Conservation (phyloP, 2,113 vertebrate species). For the Lampris megalopsis region DNA sequence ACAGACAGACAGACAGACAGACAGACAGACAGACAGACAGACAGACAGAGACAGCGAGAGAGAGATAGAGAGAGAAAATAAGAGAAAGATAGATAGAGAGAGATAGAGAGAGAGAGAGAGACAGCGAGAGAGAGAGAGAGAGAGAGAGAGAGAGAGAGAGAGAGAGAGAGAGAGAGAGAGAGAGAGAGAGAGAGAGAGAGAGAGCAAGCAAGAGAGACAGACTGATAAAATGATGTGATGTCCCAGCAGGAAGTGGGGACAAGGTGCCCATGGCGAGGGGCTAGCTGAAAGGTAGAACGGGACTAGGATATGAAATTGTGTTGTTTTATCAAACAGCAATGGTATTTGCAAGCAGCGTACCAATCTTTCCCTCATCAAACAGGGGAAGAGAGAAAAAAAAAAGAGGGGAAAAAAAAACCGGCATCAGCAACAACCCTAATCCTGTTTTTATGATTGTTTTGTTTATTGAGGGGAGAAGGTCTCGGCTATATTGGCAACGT, state of each 20-base stretch:
- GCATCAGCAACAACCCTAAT: slow-evolving; percentile 53
- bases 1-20: too few species aligned
- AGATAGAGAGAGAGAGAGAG: too few species aligned
- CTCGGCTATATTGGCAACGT: slow-evolving; percentile 6
- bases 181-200: not conserved
- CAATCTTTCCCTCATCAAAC: slow-evolving; percentile 25
- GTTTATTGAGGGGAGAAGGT: slow-evolving; percentile 18
- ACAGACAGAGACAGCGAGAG: too few species aligned
- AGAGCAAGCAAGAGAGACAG: not conserved
- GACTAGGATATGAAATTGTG: not conserved
- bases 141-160: not conserved
- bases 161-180: not conserved
- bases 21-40: too few species aligned
- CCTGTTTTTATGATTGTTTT: slow-evolving; percentile 57
- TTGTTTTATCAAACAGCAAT: slow-evolving; percentile 40
- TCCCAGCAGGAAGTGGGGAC: too few species aligned
- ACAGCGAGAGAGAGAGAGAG: too few species aligned
- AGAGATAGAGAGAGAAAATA: too few species aligned
- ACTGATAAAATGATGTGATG: not conserved
- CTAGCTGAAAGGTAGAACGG: too few species aligned
- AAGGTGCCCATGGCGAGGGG: too few species aligned
- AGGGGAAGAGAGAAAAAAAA: not conserved
- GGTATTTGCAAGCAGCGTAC: slow-evolving; percentile 31
- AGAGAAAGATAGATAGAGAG: too few species aligned
- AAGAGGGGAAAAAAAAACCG: slow-evolving; percentile 1